phyloP scores from a whole-genome alignment of 2,888 invertebrate species.

The Caenorhabditis panamensis region DNA sequence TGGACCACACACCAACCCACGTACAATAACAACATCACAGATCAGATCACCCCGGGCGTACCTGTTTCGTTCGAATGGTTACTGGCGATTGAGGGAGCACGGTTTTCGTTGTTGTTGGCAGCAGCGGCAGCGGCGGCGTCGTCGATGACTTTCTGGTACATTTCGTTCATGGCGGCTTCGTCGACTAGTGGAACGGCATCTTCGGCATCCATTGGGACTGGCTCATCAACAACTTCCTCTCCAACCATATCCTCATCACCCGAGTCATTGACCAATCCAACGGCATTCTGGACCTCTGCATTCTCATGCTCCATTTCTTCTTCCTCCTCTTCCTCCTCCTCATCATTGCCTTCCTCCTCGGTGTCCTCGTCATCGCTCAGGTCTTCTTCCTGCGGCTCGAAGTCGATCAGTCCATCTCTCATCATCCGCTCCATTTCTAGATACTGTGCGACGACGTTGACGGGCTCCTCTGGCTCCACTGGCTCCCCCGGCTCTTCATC shows the following conservation, averaged over 20 bases:
- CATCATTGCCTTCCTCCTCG: not conserved
- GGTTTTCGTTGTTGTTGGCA: not conserved
- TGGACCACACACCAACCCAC: too few relatives aligned
- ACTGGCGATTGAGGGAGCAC: slow-evolving; percentile 1
- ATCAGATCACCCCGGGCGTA: too few relatives aligned
- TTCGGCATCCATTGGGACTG: not conserved
- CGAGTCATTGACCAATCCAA: too few relatives aligned
- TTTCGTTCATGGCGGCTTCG: not conserved
- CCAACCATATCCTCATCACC: too few relatives aligned
- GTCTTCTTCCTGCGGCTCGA: too few relatives aligned
- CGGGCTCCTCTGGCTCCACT: not conserved
- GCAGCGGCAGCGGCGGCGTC: not conserved
- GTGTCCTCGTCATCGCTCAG: not conserved
- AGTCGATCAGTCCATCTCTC: not conserved
- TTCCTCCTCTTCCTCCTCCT: not conserved
- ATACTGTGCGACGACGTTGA: too few relatives aligned
- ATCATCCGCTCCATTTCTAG: not conserved
- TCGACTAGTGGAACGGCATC: not conserved
- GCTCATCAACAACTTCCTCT: not conserved
- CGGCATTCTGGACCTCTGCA: too few relatives aligned
- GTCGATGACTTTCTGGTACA: not conserved
- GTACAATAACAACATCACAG: too few relatives aligned
- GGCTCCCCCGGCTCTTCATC: not conserved
- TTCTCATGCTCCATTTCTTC: slow-evolving; percentile 9
- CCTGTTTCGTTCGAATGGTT: not conserved